These are phyloP conservation scores for Drosophila baimaii DNA, from an alignment of 1,140 invertebrate species.

Conservation along the genomic window DNA sequence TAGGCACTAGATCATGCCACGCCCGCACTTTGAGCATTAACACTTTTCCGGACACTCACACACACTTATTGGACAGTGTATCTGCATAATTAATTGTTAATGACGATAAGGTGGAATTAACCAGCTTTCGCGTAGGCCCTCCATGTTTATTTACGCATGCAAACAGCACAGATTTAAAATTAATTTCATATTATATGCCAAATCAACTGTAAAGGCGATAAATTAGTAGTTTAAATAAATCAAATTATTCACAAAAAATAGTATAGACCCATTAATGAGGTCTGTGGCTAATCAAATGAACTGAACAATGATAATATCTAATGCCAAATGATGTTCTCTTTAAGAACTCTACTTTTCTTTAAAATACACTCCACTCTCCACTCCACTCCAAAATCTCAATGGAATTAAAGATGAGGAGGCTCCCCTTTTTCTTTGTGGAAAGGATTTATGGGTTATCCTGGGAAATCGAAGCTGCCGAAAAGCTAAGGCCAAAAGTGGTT, in stretches of 20 bases:
- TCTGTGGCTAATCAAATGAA: slow-evolving; percentile 3
- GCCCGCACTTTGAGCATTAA: slow-evolving; percentile 16
- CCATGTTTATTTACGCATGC: slow-evolving; percentile 58
- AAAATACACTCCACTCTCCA: background rate
- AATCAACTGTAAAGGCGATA: slow-evolving; percentile 78
- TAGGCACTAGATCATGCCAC: slow-evolving; percentile 25
- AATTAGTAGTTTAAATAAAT: slow-evolving; percentile 73
- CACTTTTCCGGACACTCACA: background rate
- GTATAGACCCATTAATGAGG: slow-evolving; percentile 10
- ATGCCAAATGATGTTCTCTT: background rate
- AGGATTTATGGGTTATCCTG: slow-evolving; percentile 53
- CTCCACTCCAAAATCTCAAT: background rate
- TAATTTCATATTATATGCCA: slow-evolving; percentile 68
- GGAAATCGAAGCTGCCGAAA: slow-evolving; percentile 49
- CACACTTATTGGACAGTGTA: slow-evolving; percentile 31
- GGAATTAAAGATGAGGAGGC: slow-evolving; percentile 33
- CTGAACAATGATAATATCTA: background rate
- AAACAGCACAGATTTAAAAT: slow-evolving; percentile 60
- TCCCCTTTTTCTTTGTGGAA: slow-evolving; percentile 6
- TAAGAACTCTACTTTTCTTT: background rate
- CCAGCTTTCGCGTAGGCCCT: slow-evolving; percentile 23
- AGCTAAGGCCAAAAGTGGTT: slow-evolving; percentile 35
- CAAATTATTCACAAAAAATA: slow-evolving; percentile 7
- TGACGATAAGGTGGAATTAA: slow-evolving; percentile 68
- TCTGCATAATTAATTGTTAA: slow-evolving; percentile 80